Evolutionary conservation across 2,888 invertebrate species (phyloP).

Genomic region (Conistra vaccinii): DNA sequence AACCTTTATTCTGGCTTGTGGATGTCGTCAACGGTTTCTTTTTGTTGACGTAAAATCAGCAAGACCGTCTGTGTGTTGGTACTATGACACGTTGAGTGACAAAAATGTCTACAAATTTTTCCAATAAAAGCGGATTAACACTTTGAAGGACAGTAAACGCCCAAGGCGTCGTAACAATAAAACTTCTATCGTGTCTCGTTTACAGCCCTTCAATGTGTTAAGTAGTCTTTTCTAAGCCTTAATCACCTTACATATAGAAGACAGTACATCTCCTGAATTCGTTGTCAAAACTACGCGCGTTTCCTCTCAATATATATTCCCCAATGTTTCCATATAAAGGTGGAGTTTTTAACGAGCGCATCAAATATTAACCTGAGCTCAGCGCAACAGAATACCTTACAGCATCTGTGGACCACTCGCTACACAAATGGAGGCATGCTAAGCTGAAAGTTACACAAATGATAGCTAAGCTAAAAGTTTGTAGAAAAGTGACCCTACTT

Average conservation of each 20-base stretch:
- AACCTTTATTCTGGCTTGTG: neutral
- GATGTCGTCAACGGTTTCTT: neutral
- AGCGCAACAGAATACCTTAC: constrained; percentile 52
- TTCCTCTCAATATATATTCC: neutral
- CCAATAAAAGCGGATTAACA: neutral
- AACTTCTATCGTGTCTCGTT: too few species aligned
- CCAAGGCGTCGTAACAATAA: too few species aligned
- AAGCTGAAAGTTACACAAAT: constrained; percentile 37
- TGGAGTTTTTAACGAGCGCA: constrained; percentile 65
- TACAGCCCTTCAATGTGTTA: too few species aligned
- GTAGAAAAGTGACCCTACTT: constrained; percentile 1
- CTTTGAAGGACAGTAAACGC: too few species aligned
- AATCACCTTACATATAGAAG: too few species aligned
- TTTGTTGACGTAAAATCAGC: too few species aligned
- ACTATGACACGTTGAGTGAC: too few species aligned
- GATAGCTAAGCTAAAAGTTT: constrained; percentile 4
- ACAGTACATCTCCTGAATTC: neutral
- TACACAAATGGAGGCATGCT: constrained; percentile 30
- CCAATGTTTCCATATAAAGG: constrained; percentile 44
- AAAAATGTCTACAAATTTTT: neutral
- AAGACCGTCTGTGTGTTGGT: neutral
- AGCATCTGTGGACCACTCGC: constrained; percentile 45
- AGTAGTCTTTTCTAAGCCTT: neutral
- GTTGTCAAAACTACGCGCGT: neutral
- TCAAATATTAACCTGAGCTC: constrained; percentile 60